These are phyloP conservation scores for Drosophila pseudoobscura DNA, from an alignment of 1,140 invertebrate genomes.

Conservation along the genomic window DNA sequence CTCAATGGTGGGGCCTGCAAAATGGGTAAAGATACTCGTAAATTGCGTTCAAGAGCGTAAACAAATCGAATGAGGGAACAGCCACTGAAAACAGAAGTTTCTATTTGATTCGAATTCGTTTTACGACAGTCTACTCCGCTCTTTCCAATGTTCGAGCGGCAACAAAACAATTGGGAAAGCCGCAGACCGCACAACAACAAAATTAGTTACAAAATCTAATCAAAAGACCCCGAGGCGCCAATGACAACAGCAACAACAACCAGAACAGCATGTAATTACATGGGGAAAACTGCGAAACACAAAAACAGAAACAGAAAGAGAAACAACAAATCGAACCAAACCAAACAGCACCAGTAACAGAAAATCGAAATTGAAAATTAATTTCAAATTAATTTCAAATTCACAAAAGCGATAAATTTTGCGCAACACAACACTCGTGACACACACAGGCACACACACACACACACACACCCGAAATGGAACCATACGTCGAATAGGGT, in stretches of 20 bases:
- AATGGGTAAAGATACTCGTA: not conserved
- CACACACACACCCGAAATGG: constrained; percentile 1
- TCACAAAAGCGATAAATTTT: constrained; percentile 73
- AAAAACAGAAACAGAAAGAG: constrained; percentile 9
- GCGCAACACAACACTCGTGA: constrained; percentile 65
- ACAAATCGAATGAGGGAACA: constrained; percentile 31
- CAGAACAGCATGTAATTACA: constrained; percentile 64
- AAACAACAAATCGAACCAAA: constrained; percentile 32
- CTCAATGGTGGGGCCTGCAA: not conserved
- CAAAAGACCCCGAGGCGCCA: constrained; percentile 73
- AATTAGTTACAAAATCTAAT: constrained; percentile 76
- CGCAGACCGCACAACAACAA: constrained; percentile 56
- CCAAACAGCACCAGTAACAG: constrained; percentile 12
- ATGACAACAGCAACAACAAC: constrained; percentile 37
- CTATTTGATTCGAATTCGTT: constrained; percentile 25
- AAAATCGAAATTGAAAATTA: constrained; percentile 77
- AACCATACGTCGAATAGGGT: not conserved
- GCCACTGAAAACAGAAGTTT: constrained; percentile 21
- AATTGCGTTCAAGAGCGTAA: constrained; percentile 19
- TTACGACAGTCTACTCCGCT: constrained; percentile 18
- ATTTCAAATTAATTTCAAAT: constrained; percentile 78
- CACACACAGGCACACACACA: constrained; percentile 24
- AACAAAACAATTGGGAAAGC: constrained; percentile 51
- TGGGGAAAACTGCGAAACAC: constrained; percentile 26
- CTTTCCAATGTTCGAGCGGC: constrained; percentile 3